These are phyloP conservation scores for Anastrepha ludens DNA, from an alignment of 1,140 invertebrate species.

Conservation along the genomic window DNA sequence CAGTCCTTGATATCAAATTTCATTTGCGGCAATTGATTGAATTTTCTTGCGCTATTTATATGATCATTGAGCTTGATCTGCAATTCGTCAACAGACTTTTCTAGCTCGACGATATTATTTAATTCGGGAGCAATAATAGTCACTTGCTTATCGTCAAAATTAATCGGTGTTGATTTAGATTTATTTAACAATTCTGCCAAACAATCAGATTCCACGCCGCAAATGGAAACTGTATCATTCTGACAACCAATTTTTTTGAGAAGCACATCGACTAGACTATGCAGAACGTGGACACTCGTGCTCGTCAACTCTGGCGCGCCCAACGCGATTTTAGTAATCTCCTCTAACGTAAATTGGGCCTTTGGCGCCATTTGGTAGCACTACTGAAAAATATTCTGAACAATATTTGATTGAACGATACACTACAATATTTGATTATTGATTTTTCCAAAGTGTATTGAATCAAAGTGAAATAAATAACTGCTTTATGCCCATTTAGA, in stretches of 20 bases:
- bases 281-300: constrained; percentile 65
- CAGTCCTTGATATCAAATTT: constrained; percentile 56
- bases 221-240: constrained; percentile 65
- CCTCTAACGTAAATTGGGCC: constrained; percentile 62
- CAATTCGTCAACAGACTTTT: constrained; percentile 61
- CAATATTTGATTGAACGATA: too few species aligned
- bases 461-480: too few species aligned
- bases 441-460: too few species aligned
- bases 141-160: background rate
- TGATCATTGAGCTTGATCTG: constrained; percentile 63
- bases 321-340: constrained; percentile 65
- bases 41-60: constrained; percentile 66
- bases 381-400: too few species aligned
- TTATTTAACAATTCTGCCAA: constrained; percentile 62
- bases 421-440: too few species aligned
- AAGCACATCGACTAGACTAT: constrained; percentile 64
- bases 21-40: constrained; percentile 56
- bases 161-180: constrained; percentile 59
- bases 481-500: too few species aligned
- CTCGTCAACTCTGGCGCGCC: constrained; percentile 63
- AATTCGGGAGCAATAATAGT: background rate
- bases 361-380: too few species aligned
- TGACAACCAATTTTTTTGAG: constrained; percentile 67
- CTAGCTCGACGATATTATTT: constrained; percentile 53
- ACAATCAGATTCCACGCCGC: constrained; percentile 64